phyloP scores from a whole-genome alignment of 1,140 invertebrate species.

The Melanaphis sacchari region DNA sequence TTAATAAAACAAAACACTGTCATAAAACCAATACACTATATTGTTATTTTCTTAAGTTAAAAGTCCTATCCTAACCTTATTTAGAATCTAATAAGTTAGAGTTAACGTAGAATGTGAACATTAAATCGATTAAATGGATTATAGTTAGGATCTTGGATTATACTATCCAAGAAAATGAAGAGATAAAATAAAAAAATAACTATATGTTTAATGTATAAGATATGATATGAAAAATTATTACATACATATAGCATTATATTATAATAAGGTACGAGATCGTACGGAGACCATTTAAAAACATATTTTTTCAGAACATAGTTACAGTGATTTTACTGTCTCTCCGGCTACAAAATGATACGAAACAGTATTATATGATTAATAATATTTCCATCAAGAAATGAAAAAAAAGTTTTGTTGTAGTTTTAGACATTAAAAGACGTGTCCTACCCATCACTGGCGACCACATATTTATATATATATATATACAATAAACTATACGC shows the following conservation, averaged over 20 bases:
- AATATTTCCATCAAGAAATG: not conserved
- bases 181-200: not conserved
- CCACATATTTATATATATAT: not conserved
- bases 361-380: not conserved
- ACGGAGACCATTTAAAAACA: not conserved
- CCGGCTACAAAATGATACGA: not conserved
- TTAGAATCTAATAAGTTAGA: not conserved
- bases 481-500: not conserved
- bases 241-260: not conserved
- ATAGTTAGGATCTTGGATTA: too few relatives aligned
- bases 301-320: not conserved
- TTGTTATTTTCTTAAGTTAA: not conserved
- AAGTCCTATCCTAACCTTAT: not conserved
- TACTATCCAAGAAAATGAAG: not conserved
- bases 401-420: not conserved
- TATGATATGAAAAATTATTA: not conserved
- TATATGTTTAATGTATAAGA: not conserved
- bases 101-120: not conserved
- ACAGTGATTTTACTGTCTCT: not conserved
- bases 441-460: not conserved
- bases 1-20: not conserved
- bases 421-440: slow-evolving; percentile 13
- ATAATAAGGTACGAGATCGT: not conserved
- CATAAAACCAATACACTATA: not conserved
- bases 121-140: not conserved